Percentiles rank a stretch among this genome's conserved stretches.
Conservation (phyloP, 2,888 invertebrate species). For the Rhagophthalmus giganteus region DNA sequence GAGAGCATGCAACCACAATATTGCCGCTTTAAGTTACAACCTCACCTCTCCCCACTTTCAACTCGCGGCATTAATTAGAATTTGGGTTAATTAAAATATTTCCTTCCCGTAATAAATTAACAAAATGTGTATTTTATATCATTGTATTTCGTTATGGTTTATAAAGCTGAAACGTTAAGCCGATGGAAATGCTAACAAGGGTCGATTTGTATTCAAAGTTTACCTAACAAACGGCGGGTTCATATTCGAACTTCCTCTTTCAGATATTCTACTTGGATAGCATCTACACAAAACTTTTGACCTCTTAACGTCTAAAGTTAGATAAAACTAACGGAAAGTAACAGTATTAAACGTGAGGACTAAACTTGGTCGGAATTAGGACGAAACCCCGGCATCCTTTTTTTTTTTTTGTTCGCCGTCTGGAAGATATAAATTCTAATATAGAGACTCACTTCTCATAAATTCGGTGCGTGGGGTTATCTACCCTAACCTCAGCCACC, state of each 20-base stretch:
- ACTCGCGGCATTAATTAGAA: too few species aligned
- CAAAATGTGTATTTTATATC: not conserved
- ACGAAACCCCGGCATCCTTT: slow-evolving; percentile 1
- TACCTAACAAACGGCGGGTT: slow-evolving; percentile 16
- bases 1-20: too few species aligned
- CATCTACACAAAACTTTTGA: slow-evolving; percentile 19
- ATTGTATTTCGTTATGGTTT: too few species aligned
- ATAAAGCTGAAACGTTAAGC: not conserved
- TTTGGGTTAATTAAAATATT: not conserved
- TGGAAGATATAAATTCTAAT: slow-evolving; percentile 30
- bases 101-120: not conserved
- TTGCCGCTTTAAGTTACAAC: too few species aligned
- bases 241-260: slow-evolving; percentile 22
- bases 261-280: slow-evolving; percentile 22
- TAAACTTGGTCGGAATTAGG: not conserved
- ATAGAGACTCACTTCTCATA: slow-evolving; percentile 27
- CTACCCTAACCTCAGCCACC: slow-evolving; percentile 24
- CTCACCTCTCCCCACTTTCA: too few species aligned
- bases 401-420: slow-evolving; percentile 14
- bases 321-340: slow-evolving; percentile 25
- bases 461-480: slow-evolving; percentile 29
- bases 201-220: slow-evolving; percentile 22
- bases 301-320: slow-evolving; percentile 23
- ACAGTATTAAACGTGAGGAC: slow-evolving; percentile 17
- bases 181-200: slow-evolving; percentile 11